phyloP scores from a whole-genome alignment of 2,797 vertebrate species.

The Leptoclinus maculatus region DNA sequence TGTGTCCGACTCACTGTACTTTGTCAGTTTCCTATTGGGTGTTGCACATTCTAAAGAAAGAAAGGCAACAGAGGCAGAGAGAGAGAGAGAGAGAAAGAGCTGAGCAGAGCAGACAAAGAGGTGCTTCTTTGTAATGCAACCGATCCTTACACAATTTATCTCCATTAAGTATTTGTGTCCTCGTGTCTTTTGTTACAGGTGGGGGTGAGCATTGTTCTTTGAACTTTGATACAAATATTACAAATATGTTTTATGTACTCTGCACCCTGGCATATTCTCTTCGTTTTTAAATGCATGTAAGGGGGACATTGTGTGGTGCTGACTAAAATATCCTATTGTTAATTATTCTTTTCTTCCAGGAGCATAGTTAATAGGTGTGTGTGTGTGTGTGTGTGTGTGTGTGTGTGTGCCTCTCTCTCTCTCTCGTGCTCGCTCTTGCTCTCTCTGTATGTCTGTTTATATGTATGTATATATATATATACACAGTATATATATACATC shows the following conservation, averaged over 20 bases:
- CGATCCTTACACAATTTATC: conserved; percentile 22
- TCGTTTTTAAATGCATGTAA: not conserved
- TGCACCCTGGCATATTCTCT: not conserved
- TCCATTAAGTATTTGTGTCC: conserved; percentile 19
- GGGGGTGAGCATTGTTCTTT: not conserved
- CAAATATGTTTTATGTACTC: not conserved
- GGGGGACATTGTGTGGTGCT: not conserved
- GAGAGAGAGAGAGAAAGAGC: not conserved
- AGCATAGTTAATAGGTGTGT: not conserved
- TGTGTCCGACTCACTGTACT: too few relatives aligned
- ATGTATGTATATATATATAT: not conserved
- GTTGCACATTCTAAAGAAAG: not conserved
- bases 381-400: not conserved
- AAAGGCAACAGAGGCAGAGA: not conserved
- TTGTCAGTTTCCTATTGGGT: not conserved
- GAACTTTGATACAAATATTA: not conserved
- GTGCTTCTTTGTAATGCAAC: conserved; percentile 2
- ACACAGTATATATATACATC: too few relatives aligned
- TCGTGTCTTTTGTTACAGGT: not conserved
- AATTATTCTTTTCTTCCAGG: not conserved
- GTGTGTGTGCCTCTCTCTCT: not conserved
- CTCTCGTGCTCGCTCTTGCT: not conserved
- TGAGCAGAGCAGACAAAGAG: conserved; percentile 18
- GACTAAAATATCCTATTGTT: not conserved
- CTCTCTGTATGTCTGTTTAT: not conserved